These are phyloP conservation scores for Apamea epomidion DNA, from an alignment of 2,888 invertebrate species.

Conservation along the genomic window DNA sequence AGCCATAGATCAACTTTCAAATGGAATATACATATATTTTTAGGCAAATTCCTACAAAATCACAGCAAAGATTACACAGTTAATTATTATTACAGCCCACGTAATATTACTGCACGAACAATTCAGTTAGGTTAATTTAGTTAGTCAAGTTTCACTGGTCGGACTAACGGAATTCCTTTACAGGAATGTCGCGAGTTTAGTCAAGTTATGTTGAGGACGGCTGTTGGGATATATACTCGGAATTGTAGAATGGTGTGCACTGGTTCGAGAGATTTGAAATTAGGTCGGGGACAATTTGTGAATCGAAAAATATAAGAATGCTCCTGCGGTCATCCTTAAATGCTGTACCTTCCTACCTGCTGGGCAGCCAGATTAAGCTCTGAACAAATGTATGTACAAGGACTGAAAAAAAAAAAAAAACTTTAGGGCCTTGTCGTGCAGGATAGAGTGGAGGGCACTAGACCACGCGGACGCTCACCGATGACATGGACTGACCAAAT, in stretches of 20 bases:
- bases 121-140: slow-evolving; percentile 61
- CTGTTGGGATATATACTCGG: slow-evolving; percentile 27
- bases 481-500: too few species aligned
- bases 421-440: too few species aligned
- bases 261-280: slow-evolving; percentile 16
- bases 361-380: too few species aligned
- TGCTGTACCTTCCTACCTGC: too few species aligned
- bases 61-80: slow-evolving; percentile 14
- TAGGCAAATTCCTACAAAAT: not conserved
- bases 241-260: slow-evolving; percentile 16
- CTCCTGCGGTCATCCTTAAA: too few species aligned
- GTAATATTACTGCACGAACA: slow-evolving; percentile 41
- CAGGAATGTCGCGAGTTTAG: slow-evolving; percentile 41
- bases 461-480: too few species aligned
- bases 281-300: slow-evolving; percentile 11
- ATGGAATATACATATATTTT: not conserved
- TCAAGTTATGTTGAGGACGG: slow-evolving; percentile 47
- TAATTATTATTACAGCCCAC: slow-evolving; percentile 34
- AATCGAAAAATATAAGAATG: slow-evolving; percentile 2
- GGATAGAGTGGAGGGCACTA: too few species aligned
- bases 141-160: slow-evolving; percentile 49
- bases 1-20: not conserved
- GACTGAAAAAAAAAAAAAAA: too few species aligned
- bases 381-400: too few species aligned
- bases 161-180: slow-evolving; percentile 59